Percentiles rank a stretch among this genome's conserved stretches.
Conservation (phyloP, 2,113 vertebrate genomes). For the Corvus hawaiiensis region DNA sequence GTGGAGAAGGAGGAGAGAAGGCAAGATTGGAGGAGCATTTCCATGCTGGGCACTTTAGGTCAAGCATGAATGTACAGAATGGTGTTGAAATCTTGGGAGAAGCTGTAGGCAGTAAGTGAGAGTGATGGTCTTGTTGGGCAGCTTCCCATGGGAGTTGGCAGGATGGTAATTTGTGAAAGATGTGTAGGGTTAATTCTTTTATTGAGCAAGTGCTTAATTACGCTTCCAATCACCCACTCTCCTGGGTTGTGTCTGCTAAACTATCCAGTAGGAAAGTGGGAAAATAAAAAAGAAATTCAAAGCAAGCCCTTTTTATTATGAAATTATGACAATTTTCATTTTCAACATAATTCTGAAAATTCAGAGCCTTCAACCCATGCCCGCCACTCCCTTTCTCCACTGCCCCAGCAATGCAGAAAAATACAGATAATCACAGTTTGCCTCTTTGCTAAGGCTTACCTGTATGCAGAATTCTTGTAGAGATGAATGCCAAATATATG, state of each 20-base stretch:
- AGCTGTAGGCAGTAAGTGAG: constrained; percentile 7
- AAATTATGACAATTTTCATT: not conserved
- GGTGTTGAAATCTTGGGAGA: constrained; percentile 29
- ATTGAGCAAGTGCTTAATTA: not conserved
- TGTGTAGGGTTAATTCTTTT: not conserved
- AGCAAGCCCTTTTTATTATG: not conserved
- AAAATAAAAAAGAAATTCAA: not conserved
- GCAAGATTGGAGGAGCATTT: not conserved
- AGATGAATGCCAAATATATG: not conserved
- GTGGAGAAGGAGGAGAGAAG: not conserved
- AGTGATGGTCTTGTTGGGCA: constrained; percentile 14
- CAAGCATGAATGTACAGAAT: not conserved
- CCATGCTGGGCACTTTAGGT: not conserved
- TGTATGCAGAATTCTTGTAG: not conserved
- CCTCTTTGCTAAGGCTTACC: not conserved
- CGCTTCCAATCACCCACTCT: not conserved
- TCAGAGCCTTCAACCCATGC: not conserved
- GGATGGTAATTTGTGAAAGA: not conserved
- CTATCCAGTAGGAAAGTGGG: not conserved
- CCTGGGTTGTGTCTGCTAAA: not conserved
- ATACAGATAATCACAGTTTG: not conserved
- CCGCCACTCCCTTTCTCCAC: not conserved
- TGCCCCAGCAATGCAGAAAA: not conserved
- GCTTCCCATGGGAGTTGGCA: not conserved
- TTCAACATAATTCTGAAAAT: not conserved